A percentile compares a stretch with the other conserved stretches of the same genome.
These are phyloP conservation scores for Melanotaenia maccullochi DNA, from an alignment of 2,797 vertebrate species.

Conservation along the genomic window DNA sequence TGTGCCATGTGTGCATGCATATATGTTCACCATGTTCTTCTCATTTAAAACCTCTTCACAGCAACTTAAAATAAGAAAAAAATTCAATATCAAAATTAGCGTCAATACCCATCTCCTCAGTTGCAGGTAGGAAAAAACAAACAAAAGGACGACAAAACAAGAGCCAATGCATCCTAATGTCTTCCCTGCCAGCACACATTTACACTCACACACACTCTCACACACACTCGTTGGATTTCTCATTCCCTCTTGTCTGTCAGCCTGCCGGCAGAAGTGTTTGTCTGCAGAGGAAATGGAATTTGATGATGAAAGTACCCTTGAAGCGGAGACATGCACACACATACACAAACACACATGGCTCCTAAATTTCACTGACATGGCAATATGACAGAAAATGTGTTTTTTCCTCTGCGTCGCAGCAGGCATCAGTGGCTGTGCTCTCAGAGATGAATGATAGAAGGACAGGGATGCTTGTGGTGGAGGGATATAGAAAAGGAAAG, in stretches of 20 bases:
- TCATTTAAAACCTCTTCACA: constrained; percentile 44
- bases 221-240: constrained; percentile 42
- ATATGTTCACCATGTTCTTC: constrained; percentile 9
- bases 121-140: constrained; percentile 57
- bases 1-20: constrained; percentile 3
- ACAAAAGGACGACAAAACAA: constrained; percentile 63
- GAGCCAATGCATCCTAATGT: constrained; percentile 57
- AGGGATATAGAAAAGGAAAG: not conserved
- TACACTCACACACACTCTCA: constrained; percentile 19
- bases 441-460: constrained; percentile 66
- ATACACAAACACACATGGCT: constrained; percentile 47
- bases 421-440: constrained; percentile 65
- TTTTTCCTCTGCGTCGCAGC: constrained; percentile 60
- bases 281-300: constrained; percentile 80
- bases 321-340: constrained; percentile 52
- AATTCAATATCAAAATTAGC: constrained; percentile 46
- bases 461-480: constrained; percentile 46
- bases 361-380: constrained; percentile 83
- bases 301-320: constrained; percentile 83
- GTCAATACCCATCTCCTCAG: constrained; percentile 40
- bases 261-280: constrained; percentile 73
- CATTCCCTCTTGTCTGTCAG: constrained; percentile 69
- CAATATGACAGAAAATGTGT: constrained; percentile 78
- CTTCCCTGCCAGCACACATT: constrained; percentile 39
- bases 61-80: constrained; percentile 41